phyloP scores from a whole-genome alignment of 2,113 vertebrate species.

The Semnopithecus entellus region DNA sequence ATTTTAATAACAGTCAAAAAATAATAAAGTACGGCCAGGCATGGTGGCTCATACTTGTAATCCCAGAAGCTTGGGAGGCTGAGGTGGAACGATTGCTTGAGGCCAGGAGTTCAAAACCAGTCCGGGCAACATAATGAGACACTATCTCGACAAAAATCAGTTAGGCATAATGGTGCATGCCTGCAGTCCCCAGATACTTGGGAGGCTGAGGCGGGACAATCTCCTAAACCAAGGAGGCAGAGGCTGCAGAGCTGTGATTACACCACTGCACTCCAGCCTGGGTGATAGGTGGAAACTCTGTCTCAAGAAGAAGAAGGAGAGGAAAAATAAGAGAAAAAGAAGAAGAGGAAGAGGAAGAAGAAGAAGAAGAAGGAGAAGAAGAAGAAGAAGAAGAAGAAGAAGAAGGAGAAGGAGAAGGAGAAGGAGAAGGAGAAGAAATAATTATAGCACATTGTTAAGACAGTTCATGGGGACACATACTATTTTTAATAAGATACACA shows the following conservation, averaged over 20 bases:
- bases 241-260: neutral
- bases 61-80: neutral
- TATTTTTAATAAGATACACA: neutral
- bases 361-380: too few species aligned
- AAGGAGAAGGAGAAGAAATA: too few species aligned
- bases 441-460: neutral
- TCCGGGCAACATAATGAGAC: neutral
- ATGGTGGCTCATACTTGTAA: neutral
- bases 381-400: rapidly evolving
- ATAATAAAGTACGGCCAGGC: neutral
- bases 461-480: rapidly evolving
- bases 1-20: neutral
- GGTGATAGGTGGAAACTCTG: neutral
- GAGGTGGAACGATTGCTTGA: neutral
- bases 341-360: too few species aligned
- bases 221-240: neutral
- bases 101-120: neutral
- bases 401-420: too few species aligned
- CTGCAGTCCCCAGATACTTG: neutral
- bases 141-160: neutral
- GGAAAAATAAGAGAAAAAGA: too few species aligned
- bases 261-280: neutral
- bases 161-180: neutral
- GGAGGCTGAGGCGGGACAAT: neutral
- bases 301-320: neutral